Percentiles rank a stretch among this genome's conserved stretches.
These are phyloP conservation scores for Copsychus sechellarum DNA, from an alignment of 2,113 vertebrate species.

Conservation along the genomic window DNA sequence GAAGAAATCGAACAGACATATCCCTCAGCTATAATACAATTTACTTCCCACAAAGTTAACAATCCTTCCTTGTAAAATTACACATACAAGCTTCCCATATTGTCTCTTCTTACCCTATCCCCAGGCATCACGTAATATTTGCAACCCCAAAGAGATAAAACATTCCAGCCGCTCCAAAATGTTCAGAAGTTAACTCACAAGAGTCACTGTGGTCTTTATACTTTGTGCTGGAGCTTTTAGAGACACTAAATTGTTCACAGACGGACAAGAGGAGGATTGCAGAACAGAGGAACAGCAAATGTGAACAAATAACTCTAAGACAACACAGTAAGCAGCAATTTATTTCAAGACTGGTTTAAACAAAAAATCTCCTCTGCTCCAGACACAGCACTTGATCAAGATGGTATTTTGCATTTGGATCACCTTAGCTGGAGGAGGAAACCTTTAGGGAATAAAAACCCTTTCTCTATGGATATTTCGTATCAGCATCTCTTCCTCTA, in stretches of 20 bases:
- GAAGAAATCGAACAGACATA: neutral
- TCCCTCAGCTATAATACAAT: neutral
- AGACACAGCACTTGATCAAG: neutral
- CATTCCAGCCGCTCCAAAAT: neutral
- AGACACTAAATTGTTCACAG: fast-evolving
- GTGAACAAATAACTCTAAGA: neutral
- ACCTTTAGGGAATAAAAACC: neutral
- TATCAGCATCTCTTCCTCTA: fast-evolving
- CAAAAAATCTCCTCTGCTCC: neutral
- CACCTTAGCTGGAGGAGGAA: neutral
- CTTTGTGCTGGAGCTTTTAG: neutral
- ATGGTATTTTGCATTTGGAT: neutral
- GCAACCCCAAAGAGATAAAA: neutral
- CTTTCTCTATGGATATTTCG: neutral
- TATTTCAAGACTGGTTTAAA: neutral
- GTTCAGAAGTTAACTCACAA: neutral
- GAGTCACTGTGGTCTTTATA: neutral
- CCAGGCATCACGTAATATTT: neutral
- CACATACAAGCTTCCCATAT: neutral
- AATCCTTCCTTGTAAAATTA: neutral
- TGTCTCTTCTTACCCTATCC: neutral
- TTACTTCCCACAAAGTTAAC: neutral
- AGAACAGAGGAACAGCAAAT: neutral
- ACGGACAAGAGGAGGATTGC: neutral
- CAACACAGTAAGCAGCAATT: neutral